A percentile compares a stretch with the other conserved stretches of the same genome.
Evolutionary conservation across 2,797 vertebrate genomes (phyloP).

Genomic region (Adrianichthys oophorus): DNA sequence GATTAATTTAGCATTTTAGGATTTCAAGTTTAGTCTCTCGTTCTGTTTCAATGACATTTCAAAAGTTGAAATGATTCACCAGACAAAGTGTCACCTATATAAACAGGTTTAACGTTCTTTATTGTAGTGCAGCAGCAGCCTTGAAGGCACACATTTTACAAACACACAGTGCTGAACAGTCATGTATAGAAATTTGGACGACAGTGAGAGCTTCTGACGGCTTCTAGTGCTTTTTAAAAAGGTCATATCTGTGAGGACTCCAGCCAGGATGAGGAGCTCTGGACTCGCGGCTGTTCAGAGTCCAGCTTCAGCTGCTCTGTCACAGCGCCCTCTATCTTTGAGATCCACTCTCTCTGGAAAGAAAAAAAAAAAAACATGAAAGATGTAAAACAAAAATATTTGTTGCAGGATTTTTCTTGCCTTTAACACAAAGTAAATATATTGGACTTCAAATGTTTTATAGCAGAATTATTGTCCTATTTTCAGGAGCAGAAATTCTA

Average conservation of each 20-base stretch:
- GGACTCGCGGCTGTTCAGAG: slow-evolving; percentile 68
- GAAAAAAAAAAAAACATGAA: not conserved
- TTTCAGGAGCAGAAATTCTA: too few relatives aligned
- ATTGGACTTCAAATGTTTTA: too few relatives aligned
- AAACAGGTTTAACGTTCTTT: slow-evolving; percentile 50
- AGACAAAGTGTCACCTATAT: slow-evolving; percentile 15
- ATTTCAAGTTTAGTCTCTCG: too few relatives aligned
- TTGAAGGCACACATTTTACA: slow-evolving; percentile 48
- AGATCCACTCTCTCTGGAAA: slow-evolving; percentile 87
- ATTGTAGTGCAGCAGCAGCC: slow-evolving; percentile 42
- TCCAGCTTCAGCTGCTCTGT: slow-evolving; percentile 75
- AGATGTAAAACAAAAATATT: not conserved
- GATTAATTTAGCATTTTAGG: too few relatives aligned
- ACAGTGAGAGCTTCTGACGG: slow-evolving; percentile 11
- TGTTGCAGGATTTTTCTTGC: not conserved
- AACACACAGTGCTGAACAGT: slow-evolving; percentile 45
- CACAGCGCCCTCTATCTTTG: slow-evolving; percentile 82
- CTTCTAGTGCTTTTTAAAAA: slow-evolving; percentile 8
- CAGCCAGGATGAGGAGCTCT: slow-evolving; percentile 68
- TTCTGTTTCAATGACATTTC: too few relatives aligned
- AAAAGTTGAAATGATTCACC: not conserved
- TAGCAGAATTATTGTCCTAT: too few relatives aligned
- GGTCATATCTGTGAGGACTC: slow-evolving; percentile 87
- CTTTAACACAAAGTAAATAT: too few relatives aligned
- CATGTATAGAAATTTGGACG: slow-evolving; percentile 33